Evolutionary conservation across 2,888 invertebrate species (phyloP).

Genomic region (Campaea margaritaria): DNA sequence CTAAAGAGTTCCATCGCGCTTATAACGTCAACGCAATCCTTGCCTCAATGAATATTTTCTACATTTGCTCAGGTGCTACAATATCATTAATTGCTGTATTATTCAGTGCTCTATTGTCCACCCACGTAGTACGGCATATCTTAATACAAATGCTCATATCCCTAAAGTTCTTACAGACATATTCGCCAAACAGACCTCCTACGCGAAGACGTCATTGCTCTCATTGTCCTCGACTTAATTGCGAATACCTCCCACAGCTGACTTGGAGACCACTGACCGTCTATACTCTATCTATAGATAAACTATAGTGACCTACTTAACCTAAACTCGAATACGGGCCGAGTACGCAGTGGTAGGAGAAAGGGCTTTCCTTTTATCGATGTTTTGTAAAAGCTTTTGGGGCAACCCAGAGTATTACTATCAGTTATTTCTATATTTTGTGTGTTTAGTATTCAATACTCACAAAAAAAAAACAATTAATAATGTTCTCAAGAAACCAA

Average conservation of each 20-base stretch:
- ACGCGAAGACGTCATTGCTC: slow-evolving; percentile 57
- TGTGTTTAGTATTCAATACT: no score
- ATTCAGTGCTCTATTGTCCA: slow-evolving; percentile 56
- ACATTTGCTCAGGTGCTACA: slow-evolving; percentile 28
- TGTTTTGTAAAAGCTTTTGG: not conserved
- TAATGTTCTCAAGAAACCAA: no score
- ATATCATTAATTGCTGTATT: slow-evolving; percentile 39
- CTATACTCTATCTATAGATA: not conserved
- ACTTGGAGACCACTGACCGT: slow-evolving; percentile 11
- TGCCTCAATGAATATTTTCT: slow-evolving; percentile 19
- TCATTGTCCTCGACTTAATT: slow-evolving; percentile 61
- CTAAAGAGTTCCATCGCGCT: no score
- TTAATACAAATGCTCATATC: slow-evolving; percentile 10
- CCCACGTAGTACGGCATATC: slow-evolving; percentile 49
- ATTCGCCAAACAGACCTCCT: slow-evolving; percentile 64
- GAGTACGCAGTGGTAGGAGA: slow-evolving; percentile 7
- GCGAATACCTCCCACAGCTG: slow-evolving; percentile 53
- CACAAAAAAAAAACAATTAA: no score
- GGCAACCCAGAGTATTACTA: not conserved
- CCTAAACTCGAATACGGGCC: slow-evolving; percentile 8
- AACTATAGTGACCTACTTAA: slow-evolving; percentile 20
- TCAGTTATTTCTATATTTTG: no score
- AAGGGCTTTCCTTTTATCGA: slow-evolving; percentile 13
- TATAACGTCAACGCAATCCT: slow-evolving; percentile 4
- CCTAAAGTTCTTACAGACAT: slow-evolving; percentile 34